A percentile compares a stretch with the other conserved stretches of the same genome.
Conservation (phyloP, 2,888 invertebrate species). For the Meta bourneti region DNA sequence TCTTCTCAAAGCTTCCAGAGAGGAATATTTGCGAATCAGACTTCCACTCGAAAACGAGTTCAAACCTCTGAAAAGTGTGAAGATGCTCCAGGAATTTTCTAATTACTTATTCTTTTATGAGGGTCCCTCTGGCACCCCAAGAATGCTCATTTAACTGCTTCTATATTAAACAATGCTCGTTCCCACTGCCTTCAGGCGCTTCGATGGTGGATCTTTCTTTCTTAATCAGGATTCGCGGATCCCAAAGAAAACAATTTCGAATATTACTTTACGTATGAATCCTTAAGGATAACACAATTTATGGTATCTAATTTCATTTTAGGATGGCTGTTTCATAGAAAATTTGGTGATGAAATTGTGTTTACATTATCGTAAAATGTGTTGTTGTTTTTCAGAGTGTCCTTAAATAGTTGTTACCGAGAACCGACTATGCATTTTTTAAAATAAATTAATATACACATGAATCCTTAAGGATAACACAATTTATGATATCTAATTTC, state of each 20-base stretch:
- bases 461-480: too few species aligned
- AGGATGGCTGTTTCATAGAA: too few species aligned
- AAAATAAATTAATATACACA: too few species aligned
- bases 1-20: background rate
- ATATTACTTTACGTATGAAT: background rate
- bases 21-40: background rate
- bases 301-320: too few species aligned
- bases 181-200: background rate
- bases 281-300: too few species aligned
- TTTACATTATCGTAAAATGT: too few species aligned
- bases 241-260: background rate
- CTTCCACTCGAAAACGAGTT: background rate
- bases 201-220: background rate
- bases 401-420: too few species aligned
- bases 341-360: too few species aligned
- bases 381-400: too few species aligned
- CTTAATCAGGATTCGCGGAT: background rate
- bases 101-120: slow-evolving; percentile 49
- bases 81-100: slow-evolving; percentile 39
- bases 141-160: slow-evolving; percentile 34
- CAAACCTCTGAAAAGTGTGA: background rate
- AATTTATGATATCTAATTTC: too few species aligned
- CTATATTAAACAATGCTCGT: slow-evolving; percentile 5
- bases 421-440: too few species aligned
- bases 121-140: slow-evolving; percentile 13